Evolutionary conservation across 2,797 vertebrate genomes (phyloP), one percentile per base, ranked within the genome.

Genomic region (Lophura swinhoii): DNA sequence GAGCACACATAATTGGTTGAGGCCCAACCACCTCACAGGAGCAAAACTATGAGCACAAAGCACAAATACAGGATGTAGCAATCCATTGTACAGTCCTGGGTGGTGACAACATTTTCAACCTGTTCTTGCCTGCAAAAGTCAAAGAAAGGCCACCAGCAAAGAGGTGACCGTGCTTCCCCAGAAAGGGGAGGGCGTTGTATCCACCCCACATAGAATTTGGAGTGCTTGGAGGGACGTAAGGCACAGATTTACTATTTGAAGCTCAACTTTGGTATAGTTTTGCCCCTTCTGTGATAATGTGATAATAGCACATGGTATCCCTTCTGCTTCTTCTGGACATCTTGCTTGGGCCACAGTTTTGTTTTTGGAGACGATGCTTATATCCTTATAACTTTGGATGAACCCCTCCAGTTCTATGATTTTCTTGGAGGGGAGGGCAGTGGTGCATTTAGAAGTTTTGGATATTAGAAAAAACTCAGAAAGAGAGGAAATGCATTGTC

Each of bases 191-290:
- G 33, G 21, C 26, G 24, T 3, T n/a, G 31, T 31, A 23, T 10
- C 13, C 51, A 35, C 14, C 3, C 1, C 22, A 31, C 10, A 0
- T 14, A 0, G 0, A 3, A 8, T 39, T 75, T 2, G 1, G 3
- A 3, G 37, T 2, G 2, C 29, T 74, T 55, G 55, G 39, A 58
- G 46, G 55, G 53, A 12, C 15, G 24, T 22, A 10, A 78, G 44
- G 78, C 12, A 58, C 59, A 35, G 58, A 21, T 72, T 68, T 83
- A 11, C n/a, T 56, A 2, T 35, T 69, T 67, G 26, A 80, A 62
- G 33, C 12, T 44, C 66, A 26, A 44, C 0, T 6, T 77, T 6
- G 1, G 23, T 1, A 3, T 0, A 5, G 59, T 8, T 90, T 48
- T 62, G 24, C 0, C 16, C 17, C 6, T 81, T 53, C 80, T 70